Percentiles rank a stretch among this genome's conserved stretches.
Evolutionary conservation across 2,888 invertebrate genomes (phyloP).

Genomic region (Melikaiella ostensackeni): DNA sequence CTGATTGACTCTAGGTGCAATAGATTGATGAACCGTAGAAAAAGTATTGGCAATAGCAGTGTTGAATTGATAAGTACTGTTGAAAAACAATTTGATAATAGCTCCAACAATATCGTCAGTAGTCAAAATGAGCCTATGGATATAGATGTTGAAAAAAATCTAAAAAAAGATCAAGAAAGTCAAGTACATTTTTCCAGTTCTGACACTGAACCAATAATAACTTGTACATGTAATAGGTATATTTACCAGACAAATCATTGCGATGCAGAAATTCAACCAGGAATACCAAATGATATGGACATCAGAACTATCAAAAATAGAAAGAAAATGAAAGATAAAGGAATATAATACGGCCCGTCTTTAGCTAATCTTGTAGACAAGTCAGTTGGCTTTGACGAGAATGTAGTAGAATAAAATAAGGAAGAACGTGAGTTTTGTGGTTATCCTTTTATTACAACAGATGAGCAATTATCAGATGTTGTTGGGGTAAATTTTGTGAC

Average conservation of each 20-base stretch:
- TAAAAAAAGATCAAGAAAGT: conserved; percentile 41
- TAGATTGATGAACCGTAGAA: too few relatives aligned
- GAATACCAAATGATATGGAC: conserved; percentile 6
- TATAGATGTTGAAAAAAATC: too few relatives aligned
- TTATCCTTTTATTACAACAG: conserved; percentile 45
- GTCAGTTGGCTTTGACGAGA: conserved; percentile 33
- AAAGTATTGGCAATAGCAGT: too few relatives aligned
- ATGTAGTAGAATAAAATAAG: not conserved
- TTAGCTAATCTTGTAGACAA: conserved; percentile 38
- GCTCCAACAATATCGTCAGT: too few relatives aligned
- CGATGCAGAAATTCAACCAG: conserved; percentile 50
- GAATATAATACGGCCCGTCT: not conserved
- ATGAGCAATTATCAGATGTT: conserved; percentile 50
- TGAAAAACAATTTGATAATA: too few relatives aligned
- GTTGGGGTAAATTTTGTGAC: too few relatives aligned
- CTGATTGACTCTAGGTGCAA: too few relatives aligned
- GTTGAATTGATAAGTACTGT: too few relatives aligned
- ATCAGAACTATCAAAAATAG: not conserved
- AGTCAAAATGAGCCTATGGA: too few relatives aligned
- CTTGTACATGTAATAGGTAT: conserved; percentile 46
- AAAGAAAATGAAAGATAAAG: conserved; percentile 41
- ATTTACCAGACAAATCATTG: conserved; percentile 36
- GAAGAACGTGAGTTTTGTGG: conserved; percentile 47
- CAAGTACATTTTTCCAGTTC: conserved; percentile 39
- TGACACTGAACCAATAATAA: conserved; percentile 30